Percentiles rank a stretch among this genome's conserved stretches.
Evolutionary conservation across 30 jellyfish, hydroid and myxozoan genomes (phyloP).

Genomic region (Chrysaora quinquecirrha): DNA sequence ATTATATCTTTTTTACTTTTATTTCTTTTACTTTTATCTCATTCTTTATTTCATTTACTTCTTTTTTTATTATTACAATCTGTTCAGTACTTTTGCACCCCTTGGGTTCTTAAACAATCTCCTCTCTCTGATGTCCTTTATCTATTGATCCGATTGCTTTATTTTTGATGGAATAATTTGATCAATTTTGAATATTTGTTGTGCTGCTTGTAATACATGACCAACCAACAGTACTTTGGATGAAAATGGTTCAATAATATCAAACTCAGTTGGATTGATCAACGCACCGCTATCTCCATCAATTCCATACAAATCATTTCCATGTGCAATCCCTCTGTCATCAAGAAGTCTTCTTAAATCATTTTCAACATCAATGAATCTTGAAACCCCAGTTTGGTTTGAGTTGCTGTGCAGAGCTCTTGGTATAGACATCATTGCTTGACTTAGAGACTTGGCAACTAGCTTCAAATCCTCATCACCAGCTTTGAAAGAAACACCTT

Average conservation of each 20-base stretch:
- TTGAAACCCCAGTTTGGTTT: neutral
- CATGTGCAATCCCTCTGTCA: neutral
- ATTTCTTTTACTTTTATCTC: too few relatives aligned
- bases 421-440: conserved; percentile 48
- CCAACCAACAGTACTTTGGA: conserved; percentile 57
- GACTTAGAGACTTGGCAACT: conserved; percentile 25
- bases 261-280: conserved; percentile 1
- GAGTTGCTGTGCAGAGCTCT: conserved; percentile 39
- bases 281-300: conserved; percentile 26
- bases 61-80: too few relatives aligned
- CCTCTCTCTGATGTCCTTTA: too few relatives aligned
- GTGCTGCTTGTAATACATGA: conserved; percentile 54
- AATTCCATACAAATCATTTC: conserved; percentile 14
- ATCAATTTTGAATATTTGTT: conserved; percentile 53
- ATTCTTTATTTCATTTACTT: too few relatives aligned
- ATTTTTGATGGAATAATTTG: conserved; percentile 43
- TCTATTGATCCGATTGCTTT: too few relatives aligned
- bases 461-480: conserved; percentile 11
- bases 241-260: conserved; percentile 58
- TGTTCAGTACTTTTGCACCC: too few relatives aligned
- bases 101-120: too few relatives aligned
- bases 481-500: neutral
- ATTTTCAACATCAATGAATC: neutral
- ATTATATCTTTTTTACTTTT: too few relatives aligned
- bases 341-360: too few relatives aligned